A percentile compares a stretch with the other conserved stretches of the same genome.
Conservation (phyloP, 2,797 vertebrate species). For the Alcedo quadribrachys region DNA sequence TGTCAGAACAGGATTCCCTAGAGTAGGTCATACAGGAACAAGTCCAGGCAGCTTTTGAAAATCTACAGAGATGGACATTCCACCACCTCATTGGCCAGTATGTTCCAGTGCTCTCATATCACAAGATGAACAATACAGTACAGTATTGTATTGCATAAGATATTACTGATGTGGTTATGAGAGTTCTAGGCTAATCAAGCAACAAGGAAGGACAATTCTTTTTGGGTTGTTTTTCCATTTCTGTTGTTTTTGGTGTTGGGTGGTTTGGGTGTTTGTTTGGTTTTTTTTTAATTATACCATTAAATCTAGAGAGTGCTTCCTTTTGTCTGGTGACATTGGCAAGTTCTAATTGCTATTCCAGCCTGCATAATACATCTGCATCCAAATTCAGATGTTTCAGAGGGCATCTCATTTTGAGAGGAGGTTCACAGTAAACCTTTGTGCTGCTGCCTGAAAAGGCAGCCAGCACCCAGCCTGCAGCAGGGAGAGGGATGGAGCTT, state of each 20-base stretch:
- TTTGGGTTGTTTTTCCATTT: not conserved
- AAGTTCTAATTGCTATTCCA: not conserved
- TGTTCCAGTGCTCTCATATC: no score
- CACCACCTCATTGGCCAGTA: no score
- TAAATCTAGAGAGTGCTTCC: not conserved
- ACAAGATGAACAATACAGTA: not conserved
- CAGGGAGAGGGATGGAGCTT: not conserved
- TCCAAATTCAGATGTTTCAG: not conserved
- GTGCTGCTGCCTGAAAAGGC: not conserved
- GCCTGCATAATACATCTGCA: not conserved
- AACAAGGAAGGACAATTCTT: not conserved
- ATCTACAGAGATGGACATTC: no score
- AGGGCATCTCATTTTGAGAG: not conserved
- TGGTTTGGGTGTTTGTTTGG: not conserved
- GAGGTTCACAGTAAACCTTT: not conserved
- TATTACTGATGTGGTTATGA: not conserved
- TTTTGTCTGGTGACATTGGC: not conserved
- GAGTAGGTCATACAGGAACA: no score
- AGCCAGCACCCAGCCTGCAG: not conserved
- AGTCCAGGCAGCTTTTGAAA: no score
- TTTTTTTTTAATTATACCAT: not conserved
- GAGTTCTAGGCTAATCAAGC: not conserved
- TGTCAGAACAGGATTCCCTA: no score
- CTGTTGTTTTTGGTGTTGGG: rapidly evolving
- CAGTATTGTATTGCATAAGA: not conserved